These are phyloP conservation scores for Zosterops lateralis DNA, from an alignment of 2,113 vertebrate genomes.

Conservation along the genomic window DNA sequence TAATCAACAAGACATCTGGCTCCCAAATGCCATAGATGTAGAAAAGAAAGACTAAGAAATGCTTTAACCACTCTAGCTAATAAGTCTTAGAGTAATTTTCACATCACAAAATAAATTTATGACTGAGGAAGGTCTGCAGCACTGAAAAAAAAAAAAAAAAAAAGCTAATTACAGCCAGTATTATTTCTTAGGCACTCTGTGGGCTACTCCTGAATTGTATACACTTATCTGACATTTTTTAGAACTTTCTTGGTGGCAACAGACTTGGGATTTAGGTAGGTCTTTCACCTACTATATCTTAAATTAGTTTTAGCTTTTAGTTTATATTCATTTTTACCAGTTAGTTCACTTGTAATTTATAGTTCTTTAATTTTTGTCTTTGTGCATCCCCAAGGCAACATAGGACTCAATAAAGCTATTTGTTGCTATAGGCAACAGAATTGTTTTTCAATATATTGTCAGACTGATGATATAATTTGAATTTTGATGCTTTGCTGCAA, in stretches of 20 bases:
- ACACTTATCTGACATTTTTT: background rate
- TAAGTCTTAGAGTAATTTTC: background rate
- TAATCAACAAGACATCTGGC: background rate
- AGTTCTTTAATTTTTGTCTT: conserved; percentile 1
- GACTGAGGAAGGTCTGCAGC: background rate
- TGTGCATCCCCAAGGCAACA: background rate
- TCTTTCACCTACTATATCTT: background rate
- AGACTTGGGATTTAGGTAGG: background rate
- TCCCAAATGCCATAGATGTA: background rate
- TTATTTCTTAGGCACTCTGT: background rate
- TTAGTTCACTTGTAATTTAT: conserved; percentile 10
- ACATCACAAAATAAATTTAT: background rate
- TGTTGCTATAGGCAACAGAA: conserved; percentile 29
- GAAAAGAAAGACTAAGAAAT: background rate
- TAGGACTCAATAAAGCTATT: background rate
- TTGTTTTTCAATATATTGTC: conserved; percentile 19
- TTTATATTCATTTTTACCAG: background rate
- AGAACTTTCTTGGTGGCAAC: background rate
- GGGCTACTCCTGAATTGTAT: background rate
- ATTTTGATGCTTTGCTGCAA: conserved; percentile 35
- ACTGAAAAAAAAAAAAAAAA: background rate
- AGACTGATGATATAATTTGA: background rate
- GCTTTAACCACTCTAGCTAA: background rate
- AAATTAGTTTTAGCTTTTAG: background rate
- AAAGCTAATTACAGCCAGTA: background rate